A percentile compares a stretch with the other conserved stretches of the same genome.
Evolutionary conservation across 2,113 vertebrate genomes (phyloP).

Genomic region (Macquaria australasica): DNA sequence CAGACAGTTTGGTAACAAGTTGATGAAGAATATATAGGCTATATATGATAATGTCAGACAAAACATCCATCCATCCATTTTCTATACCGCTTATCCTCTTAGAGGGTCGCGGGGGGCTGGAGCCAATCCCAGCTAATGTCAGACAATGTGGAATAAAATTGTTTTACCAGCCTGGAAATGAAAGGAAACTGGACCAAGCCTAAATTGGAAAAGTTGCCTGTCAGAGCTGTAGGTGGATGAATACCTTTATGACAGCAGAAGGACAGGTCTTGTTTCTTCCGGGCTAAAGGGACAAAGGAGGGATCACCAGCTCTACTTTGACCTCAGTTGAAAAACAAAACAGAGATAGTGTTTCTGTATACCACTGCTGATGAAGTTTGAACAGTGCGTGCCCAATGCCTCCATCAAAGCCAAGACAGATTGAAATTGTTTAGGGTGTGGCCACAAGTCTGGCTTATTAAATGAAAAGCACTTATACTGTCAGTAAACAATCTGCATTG

Average conservation of each 20-base stretch:
- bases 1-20: neutral
- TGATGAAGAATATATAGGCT: neutral
- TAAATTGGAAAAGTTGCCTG: neutral
- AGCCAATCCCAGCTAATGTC: no score
- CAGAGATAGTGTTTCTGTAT: constrained; percentile 7
- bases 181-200: neutral
- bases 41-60: neutral
- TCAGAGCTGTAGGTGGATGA: neutral
- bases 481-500: constrained; percentile 29
- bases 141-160: neutral
- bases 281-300: neutral
- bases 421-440: constrained; percentile 2
- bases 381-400: neutral
- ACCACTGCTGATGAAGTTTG: neutral
- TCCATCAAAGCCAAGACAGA: constrained; percentile 9
- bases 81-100: no score
- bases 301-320: neutral
- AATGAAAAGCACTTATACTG: neutral
- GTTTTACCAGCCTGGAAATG: neutral
- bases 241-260: neutral
- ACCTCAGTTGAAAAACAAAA: neutral
- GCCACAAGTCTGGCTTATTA: neutral
- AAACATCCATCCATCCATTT: no score
- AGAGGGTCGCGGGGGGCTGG: no score
- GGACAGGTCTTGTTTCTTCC: neutral